Evolutionary conservation across 2,888 invertebrate genomes (phyloP).

Genomic region (Dromius quadrimaculatus): DNA sequence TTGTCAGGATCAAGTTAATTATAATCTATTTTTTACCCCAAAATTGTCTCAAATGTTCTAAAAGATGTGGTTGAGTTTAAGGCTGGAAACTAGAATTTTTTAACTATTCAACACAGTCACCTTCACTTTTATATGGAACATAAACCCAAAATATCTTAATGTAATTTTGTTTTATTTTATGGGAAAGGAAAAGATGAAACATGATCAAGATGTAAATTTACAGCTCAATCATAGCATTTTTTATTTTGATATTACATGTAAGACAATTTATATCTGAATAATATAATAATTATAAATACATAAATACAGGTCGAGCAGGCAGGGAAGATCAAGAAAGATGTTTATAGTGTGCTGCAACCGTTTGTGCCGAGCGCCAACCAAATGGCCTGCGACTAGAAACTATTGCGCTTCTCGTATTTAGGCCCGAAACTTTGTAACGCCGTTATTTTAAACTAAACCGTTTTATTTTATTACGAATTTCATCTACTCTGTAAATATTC

Average conservation of each 20-base stretch:
- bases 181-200: not conserved
- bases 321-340: constrained; percentile 65
- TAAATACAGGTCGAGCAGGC: constrained; percentile 63
- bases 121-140: too few species aligned
- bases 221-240: constrained; percentile 60
- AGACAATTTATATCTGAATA: constrained; percentile 62
- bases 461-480: constrained; percentile 42
- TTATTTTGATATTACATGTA: constrained; percentile 65
- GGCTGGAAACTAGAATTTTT: too few species aligned
- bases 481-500: constrained; percentile 39
- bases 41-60: too few species aligned
- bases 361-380: constrained; percentile 52
- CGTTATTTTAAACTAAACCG: constrained; percentile 32
- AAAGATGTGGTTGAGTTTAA: too few species aligned
- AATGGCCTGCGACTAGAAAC: constrained; percentile 62
- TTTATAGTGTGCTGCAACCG: constrained; percentile 61
- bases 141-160: too few species aligned
- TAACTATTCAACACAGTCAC: too few species aligned
- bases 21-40: too few species aligned
- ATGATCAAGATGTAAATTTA: not conserved
- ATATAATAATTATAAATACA: constrained; percentile 63
- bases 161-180: too few species aligned
- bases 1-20: too few species aligned
- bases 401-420: constrained; percentile 62
- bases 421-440: constrained; percentile 61